These are phyloP conservation scores for Idaea biselata DNA, from an alignment of 2,888 invertebrate genomes.

Conservation along the genomic window DNA sequence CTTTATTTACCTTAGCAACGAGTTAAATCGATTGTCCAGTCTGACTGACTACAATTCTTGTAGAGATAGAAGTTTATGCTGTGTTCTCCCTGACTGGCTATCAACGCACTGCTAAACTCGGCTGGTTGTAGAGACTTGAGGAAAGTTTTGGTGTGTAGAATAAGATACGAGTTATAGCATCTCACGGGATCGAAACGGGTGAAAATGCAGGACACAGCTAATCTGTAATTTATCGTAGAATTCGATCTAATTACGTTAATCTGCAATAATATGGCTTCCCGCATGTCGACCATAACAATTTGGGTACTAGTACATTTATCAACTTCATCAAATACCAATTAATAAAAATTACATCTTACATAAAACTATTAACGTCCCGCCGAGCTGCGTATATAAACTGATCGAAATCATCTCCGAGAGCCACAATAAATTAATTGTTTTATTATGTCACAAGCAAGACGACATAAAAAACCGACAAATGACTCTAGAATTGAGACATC, in stretches of 20 bases:
- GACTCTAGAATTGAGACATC: constrained; percentile 75
- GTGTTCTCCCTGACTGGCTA: no score
- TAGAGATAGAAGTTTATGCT: no score
- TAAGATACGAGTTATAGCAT: no score
- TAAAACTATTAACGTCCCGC: constrained; percentile 74
- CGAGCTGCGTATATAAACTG: constrained; percentile 68
- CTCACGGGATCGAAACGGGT: no score
- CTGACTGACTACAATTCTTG: no score
- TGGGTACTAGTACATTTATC: constrained; percentile 30
- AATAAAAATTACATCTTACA: constrained; percentile 75
- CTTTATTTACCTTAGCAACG: no score
- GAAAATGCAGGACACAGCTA: no score
- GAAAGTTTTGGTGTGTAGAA: no score
- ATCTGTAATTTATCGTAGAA: not conserved
- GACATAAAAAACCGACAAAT: constrained; percentile 74
- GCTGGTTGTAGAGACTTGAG: no score
- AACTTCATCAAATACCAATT: constrained; percentile 71
- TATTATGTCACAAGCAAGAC: constrained; percentile 71
- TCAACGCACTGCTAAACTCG: no score
- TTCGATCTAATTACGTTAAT: not conserved
- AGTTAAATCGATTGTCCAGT: no score
- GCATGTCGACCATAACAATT: constrained; percentile 26
- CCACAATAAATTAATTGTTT: constrained; percentile 78
- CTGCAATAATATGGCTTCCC: not conserved
- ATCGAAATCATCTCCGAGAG: constrained; percentile 66